Base-by-base conservation (phyloP, 2,797 vertebrate species). In the Rhinella marina region DNA sequence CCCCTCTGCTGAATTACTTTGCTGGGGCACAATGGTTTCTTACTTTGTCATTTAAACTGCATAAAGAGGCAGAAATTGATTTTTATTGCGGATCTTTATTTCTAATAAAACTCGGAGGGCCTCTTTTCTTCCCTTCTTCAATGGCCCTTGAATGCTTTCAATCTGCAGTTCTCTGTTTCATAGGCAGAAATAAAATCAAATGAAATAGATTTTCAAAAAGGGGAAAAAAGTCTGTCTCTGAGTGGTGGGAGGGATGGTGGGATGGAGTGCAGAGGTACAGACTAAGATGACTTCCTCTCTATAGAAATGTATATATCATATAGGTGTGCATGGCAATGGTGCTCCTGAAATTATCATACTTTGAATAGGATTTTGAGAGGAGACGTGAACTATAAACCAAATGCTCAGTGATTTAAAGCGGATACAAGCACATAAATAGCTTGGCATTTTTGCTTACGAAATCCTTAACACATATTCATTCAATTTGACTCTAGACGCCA, bases 31-130 rank as follows among this genome's bases (percentile, higher is more conserved):
- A 99, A 99, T 97, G 96, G 93, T 94, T 95, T 94, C 96, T 98
- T 96, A 97, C 97, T 98, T 99, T 99, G 98, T 99, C 98, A 99
- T 99, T 99, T 99, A 99, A 99, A 99, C 97, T 98, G 97, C 98
- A 99, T 99, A 99, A 99, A 99, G 98, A 99, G 98, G 96, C 96
- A 98, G 98, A 99, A 99, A 99, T 99, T 98, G 98, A 99, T 99
- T 99, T 99, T 99, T 98, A 99, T 99, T 99, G 98, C 99, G 97
- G 97, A 99, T 99, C 98, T 99, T 99, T 98, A 99, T 99, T 99
- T 99, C 97, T 99, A 99, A 99, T 99, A 99, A 99, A 99, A 97
- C 98, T 99, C 97, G 96, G 97, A 99, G 97, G 98, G 97, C 97
- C 96, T 97, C 97, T 96, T 98, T 99, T 99, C 97, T 99, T 98